phyloP scores from a whole-genome alignment of 2,888 invertebrate genomes.

The Fissipunctia ypsillon region DNA sequence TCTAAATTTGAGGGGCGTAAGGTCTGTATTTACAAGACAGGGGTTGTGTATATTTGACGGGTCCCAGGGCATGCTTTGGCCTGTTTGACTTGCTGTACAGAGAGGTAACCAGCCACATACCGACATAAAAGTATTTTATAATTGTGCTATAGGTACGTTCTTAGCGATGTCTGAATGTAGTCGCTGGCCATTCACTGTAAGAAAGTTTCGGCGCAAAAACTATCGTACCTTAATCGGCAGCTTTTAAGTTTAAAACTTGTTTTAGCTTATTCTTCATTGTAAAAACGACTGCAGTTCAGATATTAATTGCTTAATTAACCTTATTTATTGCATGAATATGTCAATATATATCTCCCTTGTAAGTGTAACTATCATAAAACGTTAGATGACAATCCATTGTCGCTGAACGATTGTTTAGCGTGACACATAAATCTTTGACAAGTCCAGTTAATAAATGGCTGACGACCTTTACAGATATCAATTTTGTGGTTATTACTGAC shows the following conservation, averaged over 20 bases:
- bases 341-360: background rate
- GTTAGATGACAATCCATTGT: background rate
- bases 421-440: conserved; percentile 50
- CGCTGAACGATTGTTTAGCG: background rate
- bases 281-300: background rate
- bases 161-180: conserved; percentile 38
- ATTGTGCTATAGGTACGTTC: conserved; percentile 39
- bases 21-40: conserved; percentile 76
- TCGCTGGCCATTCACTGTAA: conserved; percentile 75
- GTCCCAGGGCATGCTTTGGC: conserved; percentile 74
- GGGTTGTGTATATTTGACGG: conserved; percentile 77
- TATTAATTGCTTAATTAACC: conserved; percentile 6
- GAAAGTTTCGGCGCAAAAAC: conserved; percentile 74
- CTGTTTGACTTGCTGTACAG: conserved; percentile 71
- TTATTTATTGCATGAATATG: conserved; percentile 11
- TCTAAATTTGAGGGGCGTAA: conserved; percentile 72
- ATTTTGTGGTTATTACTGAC: conserved; percentile 86
- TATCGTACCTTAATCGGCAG: conserved; percentile 58
- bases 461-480: conserved; percentile 86
- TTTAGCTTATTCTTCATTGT: background rate
- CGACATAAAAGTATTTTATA: conserved; percentile 78
- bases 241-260: conserved; percentile 47
- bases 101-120: conserved; percentile 78
- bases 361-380: background rate
- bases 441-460: conserved; percentile 64